A percentile compares a stretch with the other conserved stretches of the same genome.
These are phyloP conservation scores for Drosophila melanogaster DNA, from an alignment of 1,140 invertebrate species.

Conservation along the genomic window DNA sequence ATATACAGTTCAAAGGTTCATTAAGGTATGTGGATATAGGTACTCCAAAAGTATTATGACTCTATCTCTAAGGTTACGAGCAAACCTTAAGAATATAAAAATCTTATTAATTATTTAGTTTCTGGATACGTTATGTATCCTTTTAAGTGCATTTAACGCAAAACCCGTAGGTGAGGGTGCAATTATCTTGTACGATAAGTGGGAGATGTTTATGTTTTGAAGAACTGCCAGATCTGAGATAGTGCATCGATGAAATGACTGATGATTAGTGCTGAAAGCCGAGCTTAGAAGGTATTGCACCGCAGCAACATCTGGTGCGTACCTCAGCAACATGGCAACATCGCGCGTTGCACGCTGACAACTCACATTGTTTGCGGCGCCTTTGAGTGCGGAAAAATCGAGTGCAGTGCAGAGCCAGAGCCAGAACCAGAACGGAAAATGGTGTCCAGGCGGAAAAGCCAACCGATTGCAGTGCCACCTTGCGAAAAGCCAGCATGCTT, in stretches of 20 bases:
- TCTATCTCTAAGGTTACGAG: too few relatives aligned
- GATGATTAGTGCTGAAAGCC: slow-evolving; percentile 3
- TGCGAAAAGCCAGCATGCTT: slow-evolving; percentile 33
- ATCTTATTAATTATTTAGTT: too few relatives aligned
- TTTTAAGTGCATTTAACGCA: background rate
- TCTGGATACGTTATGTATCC: too few relatives aligned
- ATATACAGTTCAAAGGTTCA: too few relatives aligned
- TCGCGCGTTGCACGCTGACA: slow-evolving; percentile 50
- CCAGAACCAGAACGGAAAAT: slow-evolving; percentile 2
- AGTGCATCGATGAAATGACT: slow-evolving; percentile 16
- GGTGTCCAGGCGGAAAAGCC: background rate
- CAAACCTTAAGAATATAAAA: too few relatives aligned
- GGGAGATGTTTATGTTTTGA: slow-evolving; percentile 17
- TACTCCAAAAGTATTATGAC: too few relatives aligned
- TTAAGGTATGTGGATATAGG: too few relatives aligned
- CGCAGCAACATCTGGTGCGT: background rate
- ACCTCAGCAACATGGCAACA: slow-evolving; percentile 17
- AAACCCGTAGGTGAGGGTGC: slow-evolving; percentile 14
- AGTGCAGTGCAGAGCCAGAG: background rate
- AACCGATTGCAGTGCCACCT: slow-evolving; percentile 7
- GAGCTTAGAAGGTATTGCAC: slow-evolving; percentile 3
- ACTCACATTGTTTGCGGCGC: slow-evolving; percentile 65
- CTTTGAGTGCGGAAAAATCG: slow-evolving; percentile 52
- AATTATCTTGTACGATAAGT: slow-evolving; percentile 34
- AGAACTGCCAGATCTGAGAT: slow-evolving; percentile 7